Conservation (phyloP, 2,888 invertebrate species). For the Nymphalis urticae region DNA sequence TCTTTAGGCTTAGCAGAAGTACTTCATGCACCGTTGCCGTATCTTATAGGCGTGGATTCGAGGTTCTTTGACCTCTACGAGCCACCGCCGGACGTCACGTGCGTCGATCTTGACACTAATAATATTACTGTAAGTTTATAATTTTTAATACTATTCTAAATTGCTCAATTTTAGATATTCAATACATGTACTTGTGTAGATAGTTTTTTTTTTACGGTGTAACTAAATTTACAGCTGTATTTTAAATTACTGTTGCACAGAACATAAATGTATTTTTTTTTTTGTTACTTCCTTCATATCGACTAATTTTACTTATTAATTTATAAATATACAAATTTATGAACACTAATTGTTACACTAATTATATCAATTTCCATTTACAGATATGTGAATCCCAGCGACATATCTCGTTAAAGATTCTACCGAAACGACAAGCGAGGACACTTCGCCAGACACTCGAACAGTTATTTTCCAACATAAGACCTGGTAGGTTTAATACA, state of each 20-base stretch:
- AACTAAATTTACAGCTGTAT: background rate
- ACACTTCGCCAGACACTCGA: slow-evolving; percentile 90
- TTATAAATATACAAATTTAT: too few relatives aligned
- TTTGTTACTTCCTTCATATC: too few relatives aligned
- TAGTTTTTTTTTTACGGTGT: slow-evolving; percentile 10
- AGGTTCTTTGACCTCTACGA: slow-evolving; percentile 98
- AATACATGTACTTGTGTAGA: background rate
- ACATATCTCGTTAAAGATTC: slow-evolving; percentile 88
- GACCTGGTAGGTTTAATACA: slow-evolving; percentile 60
- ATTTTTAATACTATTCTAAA: too few relatives aligned
- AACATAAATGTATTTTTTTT: too few relatives aligned
- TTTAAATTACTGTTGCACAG: too few relatives aligned
- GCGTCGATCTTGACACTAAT: slow-evolving; percentile 98
- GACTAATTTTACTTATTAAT: too few relatives aligned
- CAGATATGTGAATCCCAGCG: slow-evolving; percentile 93
- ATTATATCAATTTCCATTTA: background rate
- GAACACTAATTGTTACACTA: too few relatives aligned
- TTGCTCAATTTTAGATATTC: too few relatives aligned
- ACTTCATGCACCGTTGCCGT: slow-evolving; percentile 97
- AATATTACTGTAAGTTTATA: slow-evolving; percentile 89
- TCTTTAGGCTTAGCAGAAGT: slow-evolving; percentile 92
- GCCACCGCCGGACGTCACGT: slow-evolving; percentile 97
- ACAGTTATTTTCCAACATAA: slow-evolving; percentile 84
- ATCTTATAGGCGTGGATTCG: slow-evolving; percentile 98
- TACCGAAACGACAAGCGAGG: slow-evolving; percentile 94